Conservation (phyloP, 2,888 invertebrate genomes). For the Laothoe populi region DNA sequence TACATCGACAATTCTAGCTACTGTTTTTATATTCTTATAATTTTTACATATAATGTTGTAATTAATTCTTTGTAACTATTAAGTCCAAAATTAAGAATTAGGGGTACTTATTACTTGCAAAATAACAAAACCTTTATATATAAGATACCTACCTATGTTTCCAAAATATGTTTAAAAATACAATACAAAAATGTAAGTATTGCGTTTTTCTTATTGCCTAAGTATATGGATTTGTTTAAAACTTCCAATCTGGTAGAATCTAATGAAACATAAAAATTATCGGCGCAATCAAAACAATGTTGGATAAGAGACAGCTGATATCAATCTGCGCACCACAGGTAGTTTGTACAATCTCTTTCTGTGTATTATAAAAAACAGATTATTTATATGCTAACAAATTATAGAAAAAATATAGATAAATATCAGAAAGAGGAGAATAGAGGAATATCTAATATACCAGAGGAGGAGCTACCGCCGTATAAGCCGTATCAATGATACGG, state of each 20-base stretch:
- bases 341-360: neutral
- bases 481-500: no score
- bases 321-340: neutral
- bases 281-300: conserved; percentile 5
- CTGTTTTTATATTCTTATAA: neutral
- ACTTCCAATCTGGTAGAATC: neutral
- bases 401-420: neutral
- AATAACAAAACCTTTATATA: no score
- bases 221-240: neutral
- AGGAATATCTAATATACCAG: neutral
- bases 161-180: no score
- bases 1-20: neutral
- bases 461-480: no score
- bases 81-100: neutral
- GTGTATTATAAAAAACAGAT: neutral
- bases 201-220: no score
- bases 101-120: neutral
- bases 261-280: conserved; percentile 7
- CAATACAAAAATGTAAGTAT: neutral
- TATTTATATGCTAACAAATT: neutral
- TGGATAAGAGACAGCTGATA: conserved; percentile 7
- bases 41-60: neutral
- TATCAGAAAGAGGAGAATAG: no score
- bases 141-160: no score
- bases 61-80: neutral